A percentile compares a stretch with the other conserved stretches of the same genome.
These are phyloP conservation scores for Pelobates cultripes DNA, from an alignment of 2,797 vertebrate genomes.

Conservation along the genomic window DNA sequence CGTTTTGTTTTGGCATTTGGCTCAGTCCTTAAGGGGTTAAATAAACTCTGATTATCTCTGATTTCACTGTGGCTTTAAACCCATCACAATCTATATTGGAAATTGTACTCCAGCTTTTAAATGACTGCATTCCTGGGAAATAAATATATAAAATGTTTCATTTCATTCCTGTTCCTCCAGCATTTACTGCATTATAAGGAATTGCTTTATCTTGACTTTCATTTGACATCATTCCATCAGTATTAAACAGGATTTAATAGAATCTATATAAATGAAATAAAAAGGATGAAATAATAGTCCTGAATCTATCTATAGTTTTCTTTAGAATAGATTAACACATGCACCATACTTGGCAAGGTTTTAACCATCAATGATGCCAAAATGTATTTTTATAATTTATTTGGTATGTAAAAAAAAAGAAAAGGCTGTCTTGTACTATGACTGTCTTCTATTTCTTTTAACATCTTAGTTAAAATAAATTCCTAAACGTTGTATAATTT, in stretches of 20 bases:
- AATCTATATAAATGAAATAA: conserved; percentile 7
- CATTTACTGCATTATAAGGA: conserved; percentile 5
- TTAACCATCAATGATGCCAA: neutral
- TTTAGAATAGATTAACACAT: neutral
- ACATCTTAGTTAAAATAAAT: neutral
- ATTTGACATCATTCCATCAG: conserved; percentile 13
- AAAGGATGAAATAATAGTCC: neutral
- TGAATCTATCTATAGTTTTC: neutral
- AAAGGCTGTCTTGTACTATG: neutral
- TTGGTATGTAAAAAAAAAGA: neutral
- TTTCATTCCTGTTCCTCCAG: conserved; percentile 11
- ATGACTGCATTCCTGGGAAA: neutral
- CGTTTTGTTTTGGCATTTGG: too few relatives aligned
- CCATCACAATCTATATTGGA: neutral
- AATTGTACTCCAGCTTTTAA: neutral
- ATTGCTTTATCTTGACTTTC: conserved; percentile 22
- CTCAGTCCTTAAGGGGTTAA: too few relatives aligned
- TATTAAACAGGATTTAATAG: neutral
- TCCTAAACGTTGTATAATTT: conserved; percentile 13
- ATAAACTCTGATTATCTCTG: too few relatives aligned
- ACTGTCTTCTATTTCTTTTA: neutral
- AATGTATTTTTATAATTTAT: neutral
- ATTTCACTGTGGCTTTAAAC: neutral
- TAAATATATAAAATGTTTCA: neutral
- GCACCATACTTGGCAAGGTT: neutral